Evolutionary conservation across 2,888 invertebrate species (phyloP), one percentile per base, ranked within the genome.

Genomic region (Elysia crispata): DNA sequence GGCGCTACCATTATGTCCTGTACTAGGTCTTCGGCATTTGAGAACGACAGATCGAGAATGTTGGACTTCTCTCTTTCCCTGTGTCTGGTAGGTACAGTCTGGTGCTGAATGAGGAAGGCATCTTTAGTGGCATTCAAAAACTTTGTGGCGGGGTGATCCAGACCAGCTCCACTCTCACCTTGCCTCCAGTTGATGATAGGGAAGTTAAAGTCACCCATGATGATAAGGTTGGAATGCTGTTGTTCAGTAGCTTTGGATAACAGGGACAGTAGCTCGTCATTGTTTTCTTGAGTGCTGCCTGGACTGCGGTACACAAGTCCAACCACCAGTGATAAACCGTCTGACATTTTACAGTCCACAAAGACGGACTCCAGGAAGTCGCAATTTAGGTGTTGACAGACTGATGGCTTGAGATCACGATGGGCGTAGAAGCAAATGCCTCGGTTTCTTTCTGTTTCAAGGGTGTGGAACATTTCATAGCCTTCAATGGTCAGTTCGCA

Each of bases 291-390:
- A 31, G 30, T 69, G 69, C 31, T 33, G 69, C 41, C 33, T 28
- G 69, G 69, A n/a, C 33, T 69, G n/a, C 69, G 20, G 31, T 69
- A 69, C 33, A 69, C 33, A n/a, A 69, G 69, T n/a, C 69, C 69
- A 23, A 69, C 69, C 30, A 69, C 31, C 31, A 69, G 69, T 69
- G 28, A 20, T 30, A n/a, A n/a, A 23, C 30, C 31, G 33, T 69
- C n/a, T 30, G 20, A 30, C 69, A 13, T 28, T 33, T 69, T 28
- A 33, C 69, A 69, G 30, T 69, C 69, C 41, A 33, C 69, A 33
- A 69, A 69, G n/a, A 28, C 33, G 41, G 30, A 13, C 31, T 69
- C 20, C n/a, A 30, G 33, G 33, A 69, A 69, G 41, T 69, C 69
- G n/a, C 31, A 31, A 11, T 69, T 15, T 15, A 69, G 30, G 13